Conservation (phyloP, 1,140 invertebrate species). For the Eurosta solidaginis region DNA sequence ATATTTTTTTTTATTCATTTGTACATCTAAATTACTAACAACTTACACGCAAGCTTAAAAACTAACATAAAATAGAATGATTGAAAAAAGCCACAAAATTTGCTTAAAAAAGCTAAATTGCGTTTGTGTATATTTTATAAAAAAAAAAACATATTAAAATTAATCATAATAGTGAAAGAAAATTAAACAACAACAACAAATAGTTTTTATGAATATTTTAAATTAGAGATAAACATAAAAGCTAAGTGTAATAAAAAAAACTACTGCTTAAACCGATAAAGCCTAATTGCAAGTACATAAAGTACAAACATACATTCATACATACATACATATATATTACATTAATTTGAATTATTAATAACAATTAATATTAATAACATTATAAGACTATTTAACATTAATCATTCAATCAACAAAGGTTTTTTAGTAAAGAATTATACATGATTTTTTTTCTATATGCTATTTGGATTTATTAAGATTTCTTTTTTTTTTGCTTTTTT, state of each 20-base stretch:
- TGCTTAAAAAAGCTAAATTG: background rate
- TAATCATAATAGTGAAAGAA: background rate
- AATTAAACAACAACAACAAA: slow-evolving; percentile 20
- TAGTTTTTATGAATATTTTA: background rate
- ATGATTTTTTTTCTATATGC: background rate
- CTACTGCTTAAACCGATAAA: slow-evolving; percentile 8
- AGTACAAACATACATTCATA: background rate
- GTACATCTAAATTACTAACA: background rate
- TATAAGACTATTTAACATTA: slow-evolving; percentile 25
- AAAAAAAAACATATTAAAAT: background rate
- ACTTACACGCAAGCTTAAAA: background rate
- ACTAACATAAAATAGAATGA: background rate
- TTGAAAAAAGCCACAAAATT: slow-evolving; percentile 10
- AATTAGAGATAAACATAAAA: background rate
- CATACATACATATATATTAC: background rate
- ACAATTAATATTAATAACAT: slow-evolving; percentile 14
- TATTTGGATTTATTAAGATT: background rate
- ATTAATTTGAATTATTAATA: background rate
- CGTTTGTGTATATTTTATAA: slow-evolving; percentile 1
- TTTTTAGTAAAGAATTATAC: slow-evolving; percentile 18
- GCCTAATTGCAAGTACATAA: background rate
- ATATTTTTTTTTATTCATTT: background rate
- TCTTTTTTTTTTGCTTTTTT: background rate
- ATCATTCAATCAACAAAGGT: slow-evolving; percentile 25
- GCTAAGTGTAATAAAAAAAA: background rate